Percentiles rank a stretch among this genome's conserved stretches.
Conservation (phyloP, 1,140 invertebrate species). For the Spodoptera litura region DNA sequence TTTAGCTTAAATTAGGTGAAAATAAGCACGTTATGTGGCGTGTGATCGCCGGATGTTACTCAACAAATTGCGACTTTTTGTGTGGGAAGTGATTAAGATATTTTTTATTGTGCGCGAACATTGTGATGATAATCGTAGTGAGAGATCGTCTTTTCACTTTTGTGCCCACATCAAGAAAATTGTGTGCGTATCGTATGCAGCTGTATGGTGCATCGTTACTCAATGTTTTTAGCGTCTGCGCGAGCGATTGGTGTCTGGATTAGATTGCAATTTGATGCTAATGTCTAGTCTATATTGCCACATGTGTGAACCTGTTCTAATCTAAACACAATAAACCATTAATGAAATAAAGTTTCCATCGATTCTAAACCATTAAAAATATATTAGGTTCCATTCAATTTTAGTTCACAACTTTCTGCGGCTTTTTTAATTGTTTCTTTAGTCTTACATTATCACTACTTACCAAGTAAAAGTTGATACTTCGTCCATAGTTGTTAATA, state of each 20-base stretch:
- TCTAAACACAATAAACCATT: constrained; percentile 21
- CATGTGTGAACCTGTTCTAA: constrained; percentile 28
- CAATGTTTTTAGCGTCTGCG: constrained; percentile 14
- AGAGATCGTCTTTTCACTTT: constrained; percentile 75
- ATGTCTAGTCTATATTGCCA: constrained; percentile 11
- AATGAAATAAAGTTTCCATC: constrained; percentile 16
- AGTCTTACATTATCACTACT: background rate
- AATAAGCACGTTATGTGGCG: constrained; percentile 57
- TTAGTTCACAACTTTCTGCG: background rate
- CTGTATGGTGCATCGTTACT: background rate
- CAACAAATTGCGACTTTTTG: constrained; percentile 58
- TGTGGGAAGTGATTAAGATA: constrained; percentile 66
- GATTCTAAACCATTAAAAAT: constrained; percentile 15
- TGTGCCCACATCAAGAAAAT: constrained; percentile 53
- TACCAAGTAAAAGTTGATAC: constrained; percentile 6
- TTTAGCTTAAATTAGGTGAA: constrained; percentile 63
- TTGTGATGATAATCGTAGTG: constrained; percentile 66
- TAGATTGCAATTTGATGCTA: constrained; percentile 28
- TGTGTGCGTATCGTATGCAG: constrained; percentile 44
- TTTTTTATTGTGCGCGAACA: constrained; percentile 61
- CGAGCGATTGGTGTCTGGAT: constrained; percentile 23
- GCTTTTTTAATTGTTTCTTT: background rate
- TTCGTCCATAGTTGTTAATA: background rate
- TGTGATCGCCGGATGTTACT: constrained; percentile 54
- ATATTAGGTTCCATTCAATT: constrained; percentile 9